Evolutionary conservation across 2,888 invertebrate genomes (phyloP).

Genomic region (Cantharis rustica): DNA sequence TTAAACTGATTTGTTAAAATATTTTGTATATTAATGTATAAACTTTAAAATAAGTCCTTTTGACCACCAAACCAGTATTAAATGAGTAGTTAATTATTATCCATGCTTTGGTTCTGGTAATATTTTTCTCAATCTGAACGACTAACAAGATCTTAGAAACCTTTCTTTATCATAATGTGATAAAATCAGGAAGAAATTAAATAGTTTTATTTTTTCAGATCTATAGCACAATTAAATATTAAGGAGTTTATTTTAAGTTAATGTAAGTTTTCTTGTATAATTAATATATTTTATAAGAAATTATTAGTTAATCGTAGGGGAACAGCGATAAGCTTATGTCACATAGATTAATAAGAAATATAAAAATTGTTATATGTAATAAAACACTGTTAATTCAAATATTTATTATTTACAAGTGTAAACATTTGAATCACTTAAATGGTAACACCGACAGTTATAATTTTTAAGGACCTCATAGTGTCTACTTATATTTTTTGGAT

Average conservation of each 20-base stretch:
- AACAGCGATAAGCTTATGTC: not conserved
- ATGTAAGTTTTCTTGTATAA: not conserved
- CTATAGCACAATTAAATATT: not conserved
- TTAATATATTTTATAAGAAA: not conserved
- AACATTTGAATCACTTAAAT: not conserved
- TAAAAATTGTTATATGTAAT: not conserved
- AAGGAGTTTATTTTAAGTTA: not conserved
- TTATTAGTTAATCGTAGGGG: not conserved
- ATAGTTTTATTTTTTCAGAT: not conserved
- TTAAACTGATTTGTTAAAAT: constrained; percentile 15
- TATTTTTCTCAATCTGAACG: no score
- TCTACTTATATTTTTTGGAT: not conserved
- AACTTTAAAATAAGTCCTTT: not conserved
- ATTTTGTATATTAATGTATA: constrained; percentile 20
- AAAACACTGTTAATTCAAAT: not conserved
- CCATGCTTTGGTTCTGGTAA: not conserved
- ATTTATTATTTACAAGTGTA: not conserved
- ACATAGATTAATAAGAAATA: not conserved
- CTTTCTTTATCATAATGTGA: not conserved
- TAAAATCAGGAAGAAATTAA: not conserved
- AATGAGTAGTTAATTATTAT: not conserved
- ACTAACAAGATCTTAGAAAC: not conserved
- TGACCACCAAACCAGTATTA: not conserved
- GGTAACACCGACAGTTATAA: not conserved
- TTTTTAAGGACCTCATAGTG: not conserved